Base-by-base conservation (phyloP, 2,113 vertebrate species). In the Prinia subflava region DNA sequence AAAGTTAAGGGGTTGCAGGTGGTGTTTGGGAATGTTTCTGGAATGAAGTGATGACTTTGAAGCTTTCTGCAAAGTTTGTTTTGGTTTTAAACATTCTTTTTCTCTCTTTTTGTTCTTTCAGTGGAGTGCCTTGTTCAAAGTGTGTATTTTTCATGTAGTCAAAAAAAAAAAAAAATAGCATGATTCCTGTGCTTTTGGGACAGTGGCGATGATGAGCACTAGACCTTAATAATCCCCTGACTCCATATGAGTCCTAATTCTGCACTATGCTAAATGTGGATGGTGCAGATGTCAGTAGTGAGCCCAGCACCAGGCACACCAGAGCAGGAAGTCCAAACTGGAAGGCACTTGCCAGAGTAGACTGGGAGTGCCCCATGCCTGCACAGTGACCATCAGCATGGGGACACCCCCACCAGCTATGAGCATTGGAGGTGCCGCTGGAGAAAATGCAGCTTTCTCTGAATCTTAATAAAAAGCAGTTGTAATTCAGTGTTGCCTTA, bases 1-100 rank as follows among this genome's bases (percentile, higher is more conserved):
- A 25, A 80, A 83, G 60, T 89, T 92, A 96, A 81, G 52, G 64
- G 53, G 69, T 86, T 93, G 44, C 82, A 92, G 71, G 93, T 95
- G 82, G 60, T 81, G 33, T 24, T 83, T 80, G 56, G 35, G 70
- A 80, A 49, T 57, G 52, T 78, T 90, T 94, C 85, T 93, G 79
- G 76, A 96, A 96, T 78, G 65, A 70, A 70, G 4, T 57, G 70
- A 77, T 89, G 59, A 69, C 83, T 97, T 92, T 55, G 64, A 95
- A 81, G 47, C 33, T 87, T 89, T 92, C 53, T 89, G 11, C 42
- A 50, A 47, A 49, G 47, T 86, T 90, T 86, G 25, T 42, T 96
- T 94, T 63, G 9, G 33, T 91, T 94, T 96, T 87, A 42, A 79
- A 42, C 17, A 15, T 76, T 89, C 18, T 80, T 78, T 44, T 89